Conservation (phyloP, 2,113 vertebrate genomes). For the Trogon melanurus region DNA sequence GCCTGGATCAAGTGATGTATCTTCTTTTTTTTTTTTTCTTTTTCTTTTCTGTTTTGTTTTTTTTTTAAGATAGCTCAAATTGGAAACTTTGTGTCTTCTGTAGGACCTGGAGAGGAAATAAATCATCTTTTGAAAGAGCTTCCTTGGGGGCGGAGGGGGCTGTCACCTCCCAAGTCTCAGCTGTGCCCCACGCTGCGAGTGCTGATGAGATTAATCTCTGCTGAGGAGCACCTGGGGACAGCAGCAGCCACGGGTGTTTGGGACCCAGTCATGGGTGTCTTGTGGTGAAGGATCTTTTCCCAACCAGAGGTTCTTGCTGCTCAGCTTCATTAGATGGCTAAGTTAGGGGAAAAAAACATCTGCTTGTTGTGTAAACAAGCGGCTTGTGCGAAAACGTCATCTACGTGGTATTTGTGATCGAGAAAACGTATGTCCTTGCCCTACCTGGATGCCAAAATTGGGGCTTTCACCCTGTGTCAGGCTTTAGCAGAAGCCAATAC, state of each 20-base stretch:
- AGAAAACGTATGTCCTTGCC: not conserved
- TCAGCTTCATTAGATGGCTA: conserved; percentile 40
- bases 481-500: not conserved
- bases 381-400: not conserved
- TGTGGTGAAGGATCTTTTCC: conserved; percentile 3
- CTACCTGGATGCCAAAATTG: not conserved
- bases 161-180: conserved; percentile 7
- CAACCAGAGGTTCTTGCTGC: not conserved
- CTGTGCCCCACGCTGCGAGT: not conserved
- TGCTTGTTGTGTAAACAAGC: conserved; percentile 16
- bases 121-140: conserved; percentile 61
- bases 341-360: conserved; percentile 51
- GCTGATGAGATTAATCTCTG: not conserved
- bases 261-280: conserved; percentile 33
- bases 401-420: not conserved
- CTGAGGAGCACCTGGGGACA: conserved; percentile 57
- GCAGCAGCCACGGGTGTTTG: not conserved
- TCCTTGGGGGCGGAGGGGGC: not conserved
- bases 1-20: not conserved
- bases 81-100: conserved; percentile 71
- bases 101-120: conserved; percentile 76
- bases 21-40: not conserved
- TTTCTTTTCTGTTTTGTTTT: accelerated
- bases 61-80: conserved; percentile 67
- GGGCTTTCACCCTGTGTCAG: not conserved